phyloP scores from a whole-genome alignment of 2,888 invertebrate species.

The Suillia variegata region DNA sequence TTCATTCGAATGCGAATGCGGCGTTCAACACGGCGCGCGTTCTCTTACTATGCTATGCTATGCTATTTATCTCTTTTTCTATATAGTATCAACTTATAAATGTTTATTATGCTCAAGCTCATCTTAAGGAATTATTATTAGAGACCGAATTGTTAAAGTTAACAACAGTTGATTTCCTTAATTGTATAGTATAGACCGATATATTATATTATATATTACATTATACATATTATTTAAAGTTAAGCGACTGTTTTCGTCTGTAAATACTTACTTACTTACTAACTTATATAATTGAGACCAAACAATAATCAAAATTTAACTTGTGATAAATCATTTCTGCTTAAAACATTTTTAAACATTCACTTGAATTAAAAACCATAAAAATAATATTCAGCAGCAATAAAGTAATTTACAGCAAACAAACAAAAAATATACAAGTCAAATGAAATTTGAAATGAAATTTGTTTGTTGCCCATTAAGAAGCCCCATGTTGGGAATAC shows the following conservation, averaged over 20 bases:
- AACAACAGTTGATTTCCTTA: neutral
- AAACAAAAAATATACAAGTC: conserved; percentile 5
- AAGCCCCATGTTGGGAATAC: no score
- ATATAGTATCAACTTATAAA: no score
- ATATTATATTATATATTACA: no score
- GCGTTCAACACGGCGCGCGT: no score
- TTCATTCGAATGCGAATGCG: no score
- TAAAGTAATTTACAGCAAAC: conserved; percentile 9
- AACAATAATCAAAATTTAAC: conserved; percentile 58
- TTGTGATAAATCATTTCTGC: conserved; percentile 48
- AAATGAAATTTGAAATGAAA: conserved; percentile 1
- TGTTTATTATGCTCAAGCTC: no score
- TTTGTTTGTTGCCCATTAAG: no score
- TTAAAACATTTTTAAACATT: conserved; percentile 28
- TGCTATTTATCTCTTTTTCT: no score
- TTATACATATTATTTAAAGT: neutral
- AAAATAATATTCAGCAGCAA: conserved; percentile 16
- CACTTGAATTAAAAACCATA: neutral
- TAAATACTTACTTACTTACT: no score
- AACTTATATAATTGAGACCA: conserved; percentile 42
- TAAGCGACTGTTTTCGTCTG: conserved; percentile 3
- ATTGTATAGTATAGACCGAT: conserved; percentile 1
- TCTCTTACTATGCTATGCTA: no score
- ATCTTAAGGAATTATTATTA: no score
- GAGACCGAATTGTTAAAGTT: no score